phyloP scores from a whole-genome alignment of 2,797 vertebrate species.

The Cottoperca gobio region DNA sequence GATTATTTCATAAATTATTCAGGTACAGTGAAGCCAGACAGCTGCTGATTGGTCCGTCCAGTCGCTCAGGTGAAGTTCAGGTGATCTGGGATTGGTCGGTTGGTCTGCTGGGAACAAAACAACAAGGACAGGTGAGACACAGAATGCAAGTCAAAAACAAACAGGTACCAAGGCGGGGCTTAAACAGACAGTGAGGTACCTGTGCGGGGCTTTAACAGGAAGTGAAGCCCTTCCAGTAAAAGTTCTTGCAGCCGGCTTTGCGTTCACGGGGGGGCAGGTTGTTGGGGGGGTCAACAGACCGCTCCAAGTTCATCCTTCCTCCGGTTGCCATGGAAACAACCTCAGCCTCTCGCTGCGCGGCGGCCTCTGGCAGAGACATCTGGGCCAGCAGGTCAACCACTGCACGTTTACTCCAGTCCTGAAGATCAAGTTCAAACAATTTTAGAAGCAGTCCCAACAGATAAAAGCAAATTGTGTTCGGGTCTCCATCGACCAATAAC shows the following conservation, averaged over 20 bases:
- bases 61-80: slow-evolving; percentile 35
- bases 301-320: slow-evolving; percentile 76
- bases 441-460: too few species aligned
- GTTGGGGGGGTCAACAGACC: slow-evolving; percentile 76
- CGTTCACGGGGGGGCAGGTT: slow-evolving; percentile 78
- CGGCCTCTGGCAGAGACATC: slow-evolving; percentile 75
- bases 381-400: slow-evolving; percentile 81
- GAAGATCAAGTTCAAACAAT: neutral
- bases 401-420: slow-evolving; percentile 83
- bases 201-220: slow-evolving; percentile 74
- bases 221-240: slow-evolving; percentile 87
- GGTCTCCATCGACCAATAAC: too few species aligned
- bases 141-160: too few species aligned
- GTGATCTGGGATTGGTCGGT: slow-evolving; percentile 26
- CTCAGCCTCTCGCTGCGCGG: slow-evolving; percentile 63
- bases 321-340: slow-evolving; percentile 64
- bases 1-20: slow-evolving; percentile 72
- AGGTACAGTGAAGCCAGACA: slow-evolving; percentile 49
- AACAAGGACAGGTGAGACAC: slow-evolving; percentile 16
- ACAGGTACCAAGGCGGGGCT: neutral
- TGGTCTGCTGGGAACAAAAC: slow-evolving; percentile 13
- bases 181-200: slow-evolving; percentile 50
- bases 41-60: slow-evolving; percentile 64
- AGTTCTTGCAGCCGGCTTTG: slow-evolving; percentile 86
- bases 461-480: too few species aligned